Evolutionary conservation across 1,140 invertebrate genomes (phyloP).

Genomic region (Eciton burchellii): DNA sequence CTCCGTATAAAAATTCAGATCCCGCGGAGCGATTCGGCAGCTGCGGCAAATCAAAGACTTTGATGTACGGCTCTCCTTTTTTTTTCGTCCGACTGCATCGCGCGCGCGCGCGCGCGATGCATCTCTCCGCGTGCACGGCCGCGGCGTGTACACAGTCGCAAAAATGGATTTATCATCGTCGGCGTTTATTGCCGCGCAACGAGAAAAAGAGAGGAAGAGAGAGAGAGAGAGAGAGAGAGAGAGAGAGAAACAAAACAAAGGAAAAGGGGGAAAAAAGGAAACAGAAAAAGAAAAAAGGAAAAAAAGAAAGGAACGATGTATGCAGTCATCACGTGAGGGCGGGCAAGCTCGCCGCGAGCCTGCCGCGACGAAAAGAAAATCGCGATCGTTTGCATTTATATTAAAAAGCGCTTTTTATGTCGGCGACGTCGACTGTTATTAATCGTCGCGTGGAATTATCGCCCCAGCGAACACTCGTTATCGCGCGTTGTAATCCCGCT

Average conservation of each 20-base stretch:
- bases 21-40: slow-evolving; percentile 49
- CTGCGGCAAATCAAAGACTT: slow-evolving; percentile 52
- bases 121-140: no score
- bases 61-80: slow-evolving; percentile 44
- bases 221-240: no score
- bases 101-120: background rate
- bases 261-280: no score
- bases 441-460: background rate
- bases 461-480: background rate
- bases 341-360: background rate
- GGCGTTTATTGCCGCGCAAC: slow-evolving; percentile 16
- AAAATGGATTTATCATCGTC: slow-evolving; percentile 34
- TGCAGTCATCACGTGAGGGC: slow-evolving; percentile 10
- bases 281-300: no score
- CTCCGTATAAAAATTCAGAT: slow-evolving; percentile 61
- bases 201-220: no score
- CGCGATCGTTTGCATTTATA: slow-evolving; percentile 21
- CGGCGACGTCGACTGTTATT: background rate
- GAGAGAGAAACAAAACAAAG: no score
- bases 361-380: background rate
- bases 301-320: no score
- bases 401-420: slow-evolving; percentile 1
- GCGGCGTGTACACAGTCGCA: background rate
- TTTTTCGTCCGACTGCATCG: background rate
- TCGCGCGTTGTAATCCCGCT: background rate